phyloP scores from a whole-genome alignment of 2,113 vertebrate species.

The Peucedramus taeniatus region DNA sequence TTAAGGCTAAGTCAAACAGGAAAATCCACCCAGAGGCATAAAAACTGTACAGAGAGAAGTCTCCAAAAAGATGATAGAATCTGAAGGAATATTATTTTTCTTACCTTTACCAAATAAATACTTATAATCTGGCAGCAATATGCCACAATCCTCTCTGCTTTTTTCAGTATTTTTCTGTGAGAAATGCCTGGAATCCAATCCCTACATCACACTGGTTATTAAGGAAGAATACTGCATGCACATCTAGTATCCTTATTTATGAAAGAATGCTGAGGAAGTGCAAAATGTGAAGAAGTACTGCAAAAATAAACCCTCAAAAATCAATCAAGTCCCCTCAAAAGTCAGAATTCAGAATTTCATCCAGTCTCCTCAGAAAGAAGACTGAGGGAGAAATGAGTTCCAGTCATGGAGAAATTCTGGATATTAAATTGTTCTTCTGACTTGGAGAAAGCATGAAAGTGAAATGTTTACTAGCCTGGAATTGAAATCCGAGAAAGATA shows the following conservation, averaged over 20 bases:
- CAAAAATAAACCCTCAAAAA: not conserved
- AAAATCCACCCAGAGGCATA: not conserved
- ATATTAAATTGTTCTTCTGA: not conserved
- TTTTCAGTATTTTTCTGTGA: not conserved
- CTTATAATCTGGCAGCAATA: not conserved
- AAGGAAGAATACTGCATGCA: not conserved
- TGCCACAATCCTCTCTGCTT: not conserved
- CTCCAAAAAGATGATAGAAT: not conserved
- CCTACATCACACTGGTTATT: not conserved
- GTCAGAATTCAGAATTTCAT: not conserved
- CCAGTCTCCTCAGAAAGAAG: not conserved
- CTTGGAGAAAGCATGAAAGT: not conserved
- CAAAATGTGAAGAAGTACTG: not conserved
- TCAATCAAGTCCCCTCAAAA: not conserved
- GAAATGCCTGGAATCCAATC: not conserved
- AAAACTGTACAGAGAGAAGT: not conserved
- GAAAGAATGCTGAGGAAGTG: not conserved
- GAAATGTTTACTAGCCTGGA: not conserved
- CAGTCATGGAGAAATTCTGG: not conserved
- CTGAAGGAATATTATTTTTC: not conserved
- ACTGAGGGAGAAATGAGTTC: not conserved
- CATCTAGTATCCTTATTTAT: not conserved
- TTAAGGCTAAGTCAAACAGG: not conserved
- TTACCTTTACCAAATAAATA: not conserved
- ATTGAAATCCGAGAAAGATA: not conserved